A percentile compares a stretch with the other conserved stretches of the same genome.
Evolutionary conservation across 2,888 invertebrate genomes (phyloP).

Genomic region (Heliconius cydno): DNA sequence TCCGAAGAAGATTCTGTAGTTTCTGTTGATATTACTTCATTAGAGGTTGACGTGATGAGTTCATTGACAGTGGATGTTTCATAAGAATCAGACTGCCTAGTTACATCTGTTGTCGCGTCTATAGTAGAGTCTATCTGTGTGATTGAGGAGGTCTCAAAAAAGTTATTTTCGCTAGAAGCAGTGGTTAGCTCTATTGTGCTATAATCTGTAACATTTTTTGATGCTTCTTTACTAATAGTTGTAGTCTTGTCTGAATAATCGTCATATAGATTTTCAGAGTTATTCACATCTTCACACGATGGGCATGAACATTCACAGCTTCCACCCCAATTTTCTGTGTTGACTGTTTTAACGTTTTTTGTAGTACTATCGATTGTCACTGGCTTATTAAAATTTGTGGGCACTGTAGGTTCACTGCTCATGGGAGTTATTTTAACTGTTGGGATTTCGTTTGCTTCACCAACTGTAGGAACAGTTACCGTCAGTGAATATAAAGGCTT

Average conservation of each 20-base stretch:
- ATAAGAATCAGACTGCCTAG: slow-evolving; percentile 48
- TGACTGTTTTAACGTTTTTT: slow-evolving; percentile 56
- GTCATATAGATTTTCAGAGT: slow-evolving; percentile 70
- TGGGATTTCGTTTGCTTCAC: slow-evolving; percentile 78
- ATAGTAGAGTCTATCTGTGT: slow-evolving; percentile 35
- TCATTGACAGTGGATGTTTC: slow-evolving; percentile 37
- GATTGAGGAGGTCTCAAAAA: slow-evolving; percentile 12
- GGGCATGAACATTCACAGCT: slow-evolving; percentile 90
- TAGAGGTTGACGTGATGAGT: slow-evolving; percentile 28
- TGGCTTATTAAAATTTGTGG: slow-evolving; percentile 75
- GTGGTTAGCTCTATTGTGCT: slow-evolving; percentile 41
- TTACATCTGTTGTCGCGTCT: slow-evolving; percentile 32
- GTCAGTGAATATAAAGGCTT: slow-evolving; percentile 91
- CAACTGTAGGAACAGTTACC: slow-evolving; percentile 89
- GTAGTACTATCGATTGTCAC: slow-evolving; percentile 67
- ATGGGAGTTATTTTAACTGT: slow-evolving; percentile 82
- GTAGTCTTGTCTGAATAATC: slow-evolving; percentile 62
- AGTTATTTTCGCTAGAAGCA: neutral
- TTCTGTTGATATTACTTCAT: slow-evolving; percentile 9
- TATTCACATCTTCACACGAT: slow-evolving; percentile 79
- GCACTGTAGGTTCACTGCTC: slow-evolving; percentile 69
- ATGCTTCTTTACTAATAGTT: slow-evolving; percentile 43
- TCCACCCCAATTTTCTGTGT: slow-evolving; percentile 81
- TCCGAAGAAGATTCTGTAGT: slow-evolving; percentile 56
- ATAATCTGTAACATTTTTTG: slow-evolving; percentile 46